Evolutionary conservation across 2,797 vertebrate species (phyloP).

Genomic region (Avahi laniger): DNA sequence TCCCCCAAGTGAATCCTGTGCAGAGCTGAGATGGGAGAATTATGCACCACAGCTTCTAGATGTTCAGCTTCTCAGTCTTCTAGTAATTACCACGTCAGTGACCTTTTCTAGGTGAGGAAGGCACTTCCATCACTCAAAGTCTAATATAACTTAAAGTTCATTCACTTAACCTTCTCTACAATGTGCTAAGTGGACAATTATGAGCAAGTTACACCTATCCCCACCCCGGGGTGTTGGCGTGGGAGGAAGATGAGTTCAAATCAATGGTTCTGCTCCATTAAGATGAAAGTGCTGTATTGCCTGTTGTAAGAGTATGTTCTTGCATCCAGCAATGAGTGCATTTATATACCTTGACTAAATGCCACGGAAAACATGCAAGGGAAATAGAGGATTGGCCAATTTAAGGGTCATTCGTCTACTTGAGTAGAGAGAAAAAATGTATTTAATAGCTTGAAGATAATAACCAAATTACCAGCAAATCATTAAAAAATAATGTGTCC

Average conservation of each 20-base stretch:
- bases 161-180: not conserved
- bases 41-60: not conserved
- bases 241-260: not conserved
- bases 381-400: not conserved
- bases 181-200: not conserved
- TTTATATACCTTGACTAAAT: not conserved
- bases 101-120: not conserved
- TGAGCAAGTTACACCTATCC: not conserved
- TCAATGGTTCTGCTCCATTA: not conserved
- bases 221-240: fast-evolving
- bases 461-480: not conserved
- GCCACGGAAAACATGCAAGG: not conserved
- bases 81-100: not conserved
- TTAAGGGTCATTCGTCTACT: not conserved
- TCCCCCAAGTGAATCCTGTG: not conserved
- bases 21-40: not conserved
- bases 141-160: not conserved
- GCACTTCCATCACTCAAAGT: not conserved
- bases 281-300: not conserved
- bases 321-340: not conserved
- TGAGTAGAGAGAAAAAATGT: not conserved
- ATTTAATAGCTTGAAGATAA: slow-evolving; percentile 33
- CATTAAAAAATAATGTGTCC: not conserved
- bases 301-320: not conserved
- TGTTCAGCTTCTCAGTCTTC: not conserved